Evolutionary conservation across 2,113 vertebrate species (phyloP), one percentile per base, ranked within the genome.

Genomic region (Corydoras sp.): DNA sequence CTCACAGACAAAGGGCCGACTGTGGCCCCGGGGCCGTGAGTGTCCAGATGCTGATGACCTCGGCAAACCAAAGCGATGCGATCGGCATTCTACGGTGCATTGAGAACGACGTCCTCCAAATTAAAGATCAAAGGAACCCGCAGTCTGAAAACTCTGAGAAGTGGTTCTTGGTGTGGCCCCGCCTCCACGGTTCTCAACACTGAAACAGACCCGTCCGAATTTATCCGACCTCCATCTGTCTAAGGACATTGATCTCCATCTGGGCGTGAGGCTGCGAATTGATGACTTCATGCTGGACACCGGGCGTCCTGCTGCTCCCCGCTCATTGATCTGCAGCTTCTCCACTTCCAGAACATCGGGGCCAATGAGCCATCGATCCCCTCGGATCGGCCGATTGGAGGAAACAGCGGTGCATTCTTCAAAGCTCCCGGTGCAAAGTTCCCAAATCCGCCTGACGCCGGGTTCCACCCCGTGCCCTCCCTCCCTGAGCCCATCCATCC

Each of bases 331-430:
- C 32, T 51, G 50, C 11, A 43, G 35, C 15, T 73, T 73, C 69
- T 62, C 35, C 54, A 73, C 71, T 48, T 2, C 81, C 69, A 86
- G 79, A 83, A 78, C 80, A 73, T 13, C 18, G 18, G 60, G 73
- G 65, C 80, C 77, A 84, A 83, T 64, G 82, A 79, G 80, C 78
- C 77, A 86, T 84, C 81, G 83, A 89, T 87, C 77, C 76, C 49
- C 56, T 68, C 54, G 15, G 14, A n/a, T 15, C 15, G 76, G 78
- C 74, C 66, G 73, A 71, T 81, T 71, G 75, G 77, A 80, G 74
- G 71, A 77, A 48, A 60, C 49, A 24, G 18, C 18, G 18, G 18
- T 24, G 18, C 18, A 58, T 63, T 29, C 29, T n/a, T 30, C 30
- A 48, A 30, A n/a, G 58, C 18, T 11, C 30, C n/a, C 50, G 11